Base-by-base conservation (phyloP, 2,888 invertebrate genomes). In the Parelbella ahira region DNA sequence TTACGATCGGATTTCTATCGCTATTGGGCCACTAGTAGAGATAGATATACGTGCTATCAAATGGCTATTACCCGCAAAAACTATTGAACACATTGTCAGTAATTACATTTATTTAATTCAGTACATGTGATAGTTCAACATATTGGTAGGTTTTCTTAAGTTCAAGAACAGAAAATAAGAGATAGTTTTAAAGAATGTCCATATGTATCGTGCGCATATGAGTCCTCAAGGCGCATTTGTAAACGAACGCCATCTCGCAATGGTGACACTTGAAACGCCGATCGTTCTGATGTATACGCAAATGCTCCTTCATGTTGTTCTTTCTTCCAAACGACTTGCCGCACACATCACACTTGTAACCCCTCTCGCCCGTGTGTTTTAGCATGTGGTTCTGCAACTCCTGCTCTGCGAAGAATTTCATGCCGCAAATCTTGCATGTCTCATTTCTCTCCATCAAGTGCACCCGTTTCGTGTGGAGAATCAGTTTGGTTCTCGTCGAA, bases 301-400 rank as follows among this genome's bases (percentile, higher is more conserved):
- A 48, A 39, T 69, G 67, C 12, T 56, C 50, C 3, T 36, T 33
- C 24, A 66, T 32, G 1, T 58, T 56, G 11, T 44, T 37, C 37
- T 53, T 56, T 13, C 61, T 45, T 0, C 48, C 49, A 24, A 53
- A 68, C 1, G 47, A 42, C 30, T 75, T 77, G 1, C 54, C 36
- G 39, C 81, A 83, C 1, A 72, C 45, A 2, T 63, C 58, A 45
- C 81, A 84, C 46, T 71, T 60, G 36, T 61, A 77, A 1, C 64
- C 63, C 47, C 66, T 69, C 5, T 60, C 59, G 5, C 61, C 65
- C 0, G 69, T 70, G 44, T 82, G 81, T 23, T 63, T 75, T 7
- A 70, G 58, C 65, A 71, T 64, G 47, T 84, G 82, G 4, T 63
- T 62, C 15, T 60, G 60, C 29, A 84, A 50, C 30, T 66, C 63